Conservation (phyloP, 2,113 vertebrate genomes). For the Nesoenas mayeri region DNA sequence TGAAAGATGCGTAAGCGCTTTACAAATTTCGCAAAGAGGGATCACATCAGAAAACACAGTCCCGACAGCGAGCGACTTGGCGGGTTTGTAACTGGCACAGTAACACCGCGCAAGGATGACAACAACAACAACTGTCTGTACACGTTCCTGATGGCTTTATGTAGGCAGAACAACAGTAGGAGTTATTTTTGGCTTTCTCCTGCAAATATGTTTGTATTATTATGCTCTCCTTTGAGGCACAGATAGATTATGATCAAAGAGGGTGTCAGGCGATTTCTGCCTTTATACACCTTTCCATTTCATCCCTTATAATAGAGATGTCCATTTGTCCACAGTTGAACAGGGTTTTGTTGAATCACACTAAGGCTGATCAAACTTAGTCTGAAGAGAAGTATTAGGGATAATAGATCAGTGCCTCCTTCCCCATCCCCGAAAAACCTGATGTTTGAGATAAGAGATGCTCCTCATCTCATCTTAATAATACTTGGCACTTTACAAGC, state of each 20-base stretch:
- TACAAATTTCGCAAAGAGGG: background rate
- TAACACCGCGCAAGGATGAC: accelerated
- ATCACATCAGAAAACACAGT: background rate
- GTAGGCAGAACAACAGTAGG: background rate
- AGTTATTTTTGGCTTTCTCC: constrained; percentile 15
- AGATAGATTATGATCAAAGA: constrained; percentile 39
- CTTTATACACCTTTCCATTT: constrained; percentile 17
- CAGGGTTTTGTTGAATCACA: constrained; percentile 46
- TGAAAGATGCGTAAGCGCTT: background rate
- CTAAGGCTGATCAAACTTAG: constrained; percentile 40
- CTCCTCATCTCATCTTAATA: constrained; percentile 56
- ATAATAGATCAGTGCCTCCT: constrained; percentile 51
- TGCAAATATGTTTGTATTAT: constrained; percentile 27
- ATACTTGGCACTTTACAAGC: constrained; percentile 54
- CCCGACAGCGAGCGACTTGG: background rate
- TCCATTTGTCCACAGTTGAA: constrained; percentile 56
- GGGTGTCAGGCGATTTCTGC: background rate
- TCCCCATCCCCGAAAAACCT: constrained; percentile 33
- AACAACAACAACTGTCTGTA: background rate
- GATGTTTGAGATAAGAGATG: constrained; percentile 57
- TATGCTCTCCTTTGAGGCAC: background rate
- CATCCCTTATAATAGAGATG: constrained; percentile 35
- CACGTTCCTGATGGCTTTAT: background rate
- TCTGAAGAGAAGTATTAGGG: background rate
- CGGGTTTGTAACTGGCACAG: background rate